Percentiles rank a stretch among this genome's conserved stretches.
These are phyloP conservation scores for Pyrrhura leucotis DNA, from an alignment of 2,797 vertebrate species.

Conservation along the genomic window DNA sequence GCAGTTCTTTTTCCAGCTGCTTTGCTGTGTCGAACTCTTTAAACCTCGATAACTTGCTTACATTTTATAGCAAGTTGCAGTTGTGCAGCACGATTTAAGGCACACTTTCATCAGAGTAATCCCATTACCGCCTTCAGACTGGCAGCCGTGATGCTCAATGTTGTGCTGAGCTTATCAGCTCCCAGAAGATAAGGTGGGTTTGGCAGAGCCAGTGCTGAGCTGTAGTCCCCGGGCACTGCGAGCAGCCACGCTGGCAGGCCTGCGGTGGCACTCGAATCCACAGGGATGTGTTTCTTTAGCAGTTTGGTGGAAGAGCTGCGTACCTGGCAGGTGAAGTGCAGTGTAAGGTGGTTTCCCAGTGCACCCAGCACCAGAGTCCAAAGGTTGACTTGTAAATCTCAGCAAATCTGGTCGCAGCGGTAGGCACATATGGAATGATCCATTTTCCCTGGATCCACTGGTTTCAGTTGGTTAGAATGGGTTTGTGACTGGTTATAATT, in stretches of 20 bases:
- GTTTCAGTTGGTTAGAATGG: background rate
- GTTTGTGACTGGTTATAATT: background rate
- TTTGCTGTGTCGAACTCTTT: background rate
- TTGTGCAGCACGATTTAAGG: background rate
- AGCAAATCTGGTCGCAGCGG: fast-evolving
- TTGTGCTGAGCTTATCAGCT: background rate
- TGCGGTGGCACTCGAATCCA: fast-evolving
- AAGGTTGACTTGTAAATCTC: background rate
- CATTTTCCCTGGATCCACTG: background rate
- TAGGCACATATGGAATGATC: fast-evolving
- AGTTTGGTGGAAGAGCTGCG: background rate
- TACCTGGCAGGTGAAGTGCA: background rate
- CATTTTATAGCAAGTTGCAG: background rate
- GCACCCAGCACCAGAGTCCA: background rate
- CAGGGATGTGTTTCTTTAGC: background rate
- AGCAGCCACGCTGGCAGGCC: background rate
- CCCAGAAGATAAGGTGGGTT: background rate
- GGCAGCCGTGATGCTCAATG: background rate
- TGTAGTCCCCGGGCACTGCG: background rate
- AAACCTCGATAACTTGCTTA: background rate
- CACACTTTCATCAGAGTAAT: background rate
- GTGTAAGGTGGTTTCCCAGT: background rate
- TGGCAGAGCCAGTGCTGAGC: background rate
- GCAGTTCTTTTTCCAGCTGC: background rate
- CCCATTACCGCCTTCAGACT: background rate